Percentiles rank a stretch among this genome's conserved stretches.
phyloP scores from a whole-genome alignment of 2,797 vertebrate genomes.

The Sciaenops ocellatus region DNA sequence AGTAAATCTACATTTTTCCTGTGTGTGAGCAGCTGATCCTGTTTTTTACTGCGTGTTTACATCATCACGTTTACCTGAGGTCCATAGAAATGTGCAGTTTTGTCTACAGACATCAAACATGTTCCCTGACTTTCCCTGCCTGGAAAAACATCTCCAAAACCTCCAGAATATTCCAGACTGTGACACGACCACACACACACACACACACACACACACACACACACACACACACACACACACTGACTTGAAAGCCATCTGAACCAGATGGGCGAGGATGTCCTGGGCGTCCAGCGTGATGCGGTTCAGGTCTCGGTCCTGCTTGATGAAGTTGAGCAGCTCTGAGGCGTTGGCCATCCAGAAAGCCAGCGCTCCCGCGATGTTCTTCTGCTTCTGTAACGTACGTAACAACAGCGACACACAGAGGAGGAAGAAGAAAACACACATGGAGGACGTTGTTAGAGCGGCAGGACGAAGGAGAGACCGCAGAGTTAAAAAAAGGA shows the following conservation, averaged over 20 bases:
- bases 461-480: conserved; percentile 11
- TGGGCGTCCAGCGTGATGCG: conserved; percentile 96
- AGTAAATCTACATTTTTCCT: no score
- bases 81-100: no score
- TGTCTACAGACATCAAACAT: no score
- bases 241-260: conserved; percentile 99
- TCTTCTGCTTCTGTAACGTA: conserved; percentile 96
- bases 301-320: conserved; percentile 96
- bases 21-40: no score
- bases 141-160: neutral
- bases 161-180: neutral
- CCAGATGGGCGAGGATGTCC: conserved; percentile 96
- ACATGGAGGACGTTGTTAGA: conserved; percentile 41
- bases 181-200: neutral
- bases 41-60: no score
- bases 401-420: conserved; percentile 48
- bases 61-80: no score
- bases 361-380: conserved; percentile 97
- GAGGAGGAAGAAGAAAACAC: conserved; percentile 18
- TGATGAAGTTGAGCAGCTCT: conserved; percentile 97
- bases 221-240: conserved; percentile 55
- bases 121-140: no score
- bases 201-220: conserved; percentile 56
- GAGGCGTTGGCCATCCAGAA: conserved; percentile 99
- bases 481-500: conserved; percentile 34